Percentiles rank a stretch among this genome's conserved stretches.
Evolutionary conservation across 2,888 invertebrate genomes (phyloP).

Genomic region (Luperina testacea): DNA sequence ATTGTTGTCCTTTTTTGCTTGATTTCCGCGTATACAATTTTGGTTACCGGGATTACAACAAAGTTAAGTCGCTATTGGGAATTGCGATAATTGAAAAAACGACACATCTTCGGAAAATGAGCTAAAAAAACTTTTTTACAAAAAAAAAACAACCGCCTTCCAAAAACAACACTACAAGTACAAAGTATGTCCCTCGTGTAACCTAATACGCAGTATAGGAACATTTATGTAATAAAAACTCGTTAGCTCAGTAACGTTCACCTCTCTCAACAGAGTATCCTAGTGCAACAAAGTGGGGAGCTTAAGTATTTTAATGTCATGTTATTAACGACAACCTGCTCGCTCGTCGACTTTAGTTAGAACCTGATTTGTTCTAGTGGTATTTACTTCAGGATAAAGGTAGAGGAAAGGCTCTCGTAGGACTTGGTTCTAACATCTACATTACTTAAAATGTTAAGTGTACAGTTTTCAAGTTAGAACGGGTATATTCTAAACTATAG

Average conservation of each 20-base stretch:
- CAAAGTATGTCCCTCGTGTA: neutral
- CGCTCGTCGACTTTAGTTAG: conserved; percentile 1
- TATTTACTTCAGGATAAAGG: neutral
- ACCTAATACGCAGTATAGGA: neutral
- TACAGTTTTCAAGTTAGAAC: neutral
- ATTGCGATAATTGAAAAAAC: neutral
- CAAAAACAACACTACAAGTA: no score
- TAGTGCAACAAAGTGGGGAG: neutral
- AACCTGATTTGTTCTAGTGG: neutral
- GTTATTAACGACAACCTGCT: conserved; percentile 9
- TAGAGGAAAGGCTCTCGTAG: neutral
- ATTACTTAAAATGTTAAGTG: neutral
- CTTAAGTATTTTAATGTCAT: conserved; percentile 18
- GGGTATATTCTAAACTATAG: neutral
- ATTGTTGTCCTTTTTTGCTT: no score
- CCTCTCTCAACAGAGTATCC: neutral
- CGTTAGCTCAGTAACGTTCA: neutral
- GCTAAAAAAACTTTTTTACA: no score
- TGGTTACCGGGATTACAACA: neutral
- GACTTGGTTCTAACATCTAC: neutral
- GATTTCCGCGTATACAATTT: neutral
- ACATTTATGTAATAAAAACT: neutral
- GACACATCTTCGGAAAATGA: neutral
- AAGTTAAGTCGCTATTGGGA: neutral
- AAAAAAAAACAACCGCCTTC: no score